phyloP scores from a whole-genome alignment of 2,797 vertebrate species.

The Rhinella marina region DNA sequence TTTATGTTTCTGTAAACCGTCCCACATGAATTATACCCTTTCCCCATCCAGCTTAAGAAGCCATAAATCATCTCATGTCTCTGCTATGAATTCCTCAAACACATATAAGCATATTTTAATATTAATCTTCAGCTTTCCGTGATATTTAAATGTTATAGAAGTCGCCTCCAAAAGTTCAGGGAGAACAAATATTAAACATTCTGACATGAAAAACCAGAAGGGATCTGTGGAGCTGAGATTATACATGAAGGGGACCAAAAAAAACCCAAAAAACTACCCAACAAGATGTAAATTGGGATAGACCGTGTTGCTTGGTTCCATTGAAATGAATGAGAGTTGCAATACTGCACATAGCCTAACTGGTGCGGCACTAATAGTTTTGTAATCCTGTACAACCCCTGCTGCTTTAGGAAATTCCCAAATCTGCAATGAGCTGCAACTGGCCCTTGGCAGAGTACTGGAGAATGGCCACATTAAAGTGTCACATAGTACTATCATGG shows the following conservation, averaged over 20 bases:
- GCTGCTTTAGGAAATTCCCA: too few species aligned
- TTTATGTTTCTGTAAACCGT: constrained; percentile 35
- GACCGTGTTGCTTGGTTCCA: neutral
- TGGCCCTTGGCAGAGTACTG: too few species aligned
- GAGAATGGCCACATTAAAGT: too few species aligned
- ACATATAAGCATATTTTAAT: constrained; percentile 46
- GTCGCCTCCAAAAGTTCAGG: neutral
- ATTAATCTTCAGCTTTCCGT: constrained; percentile 34
- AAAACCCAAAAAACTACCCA: neutral
- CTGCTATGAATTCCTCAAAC: constrained; percentile 3
- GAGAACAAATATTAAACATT: constrained; percentile 23
- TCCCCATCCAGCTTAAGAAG: constrained; percentile 17
- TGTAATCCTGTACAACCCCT: too few species aligned
- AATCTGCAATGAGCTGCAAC: too few species aligned
- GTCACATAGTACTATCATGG: too few species aligned
- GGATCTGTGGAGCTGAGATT: neutral
- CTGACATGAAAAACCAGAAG: neutral
- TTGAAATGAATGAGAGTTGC: too few species aligned
- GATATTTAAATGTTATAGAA: constrained; percentile 46
- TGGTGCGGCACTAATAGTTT: too few species aligned
- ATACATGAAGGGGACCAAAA: neutral
- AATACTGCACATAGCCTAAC: too few species aligned
- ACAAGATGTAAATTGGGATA: neutral
- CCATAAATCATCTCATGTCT: constrained; percentile 31
- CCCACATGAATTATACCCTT: constrained; percentile 32